Evolutionary conservation across 2,888 invertebrate species (phyloP).

Genomic region (Cosmia pyralina): DNA sequence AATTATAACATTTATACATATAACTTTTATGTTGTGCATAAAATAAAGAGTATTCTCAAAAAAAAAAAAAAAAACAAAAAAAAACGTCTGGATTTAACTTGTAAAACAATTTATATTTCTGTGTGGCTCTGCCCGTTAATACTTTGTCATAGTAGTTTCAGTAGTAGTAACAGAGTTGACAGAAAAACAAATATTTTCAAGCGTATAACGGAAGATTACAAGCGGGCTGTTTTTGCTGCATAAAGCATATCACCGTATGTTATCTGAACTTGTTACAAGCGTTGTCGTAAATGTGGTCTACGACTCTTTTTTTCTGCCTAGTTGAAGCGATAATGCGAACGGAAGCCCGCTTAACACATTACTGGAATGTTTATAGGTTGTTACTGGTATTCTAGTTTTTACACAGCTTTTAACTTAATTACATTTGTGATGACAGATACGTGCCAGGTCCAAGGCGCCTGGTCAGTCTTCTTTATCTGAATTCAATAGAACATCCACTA

Average conservation of each 20-base stretch:
- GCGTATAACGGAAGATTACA: slow-evolving; percentile 57
- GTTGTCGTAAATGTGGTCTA: slow-evolving; percentile 51
- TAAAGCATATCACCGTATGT: slow-evolving; percentile 55
- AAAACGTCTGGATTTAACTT: slow-evolving; percentile 4
- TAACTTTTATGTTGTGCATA: too few species aligned
- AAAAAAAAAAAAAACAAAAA: too few species aligned
- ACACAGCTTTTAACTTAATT: slow-evolving; percentile 62
- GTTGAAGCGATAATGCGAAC: slow-evolving; percentile 61
- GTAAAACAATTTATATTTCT: slow-evolving; percentile 5
- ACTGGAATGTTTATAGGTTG: slow-evolving; percentile 52
- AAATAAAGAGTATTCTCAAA: too few species aligned
- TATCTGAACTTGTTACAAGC: slow-evolving; percentile 60
- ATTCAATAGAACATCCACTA: slow-evolving; percentile 11
- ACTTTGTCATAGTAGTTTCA: neutral
- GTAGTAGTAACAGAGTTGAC: neutral
- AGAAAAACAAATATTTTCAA: slow-evolving; percentile 33
- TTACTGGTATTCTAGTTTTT: slow-evolving; percentile 49
- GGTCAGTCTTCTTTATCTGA: neutral
- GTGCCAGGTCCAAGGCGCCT: slow-evolving; percentile 1
- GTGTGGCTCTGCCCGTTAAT: neutral
- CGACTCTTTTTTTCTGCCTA: slow-evolving; percentile 55
- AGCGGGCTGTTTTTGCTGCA: slow-evolving; percentile 50
- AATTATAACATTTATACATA: too few species aligned
- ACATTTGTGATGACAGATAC: slow-evolving; percentile 35
- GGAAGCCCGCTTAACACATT: slow-evolving; percentile 66